Conservation (phyloP, 2,113 vertebrate genomes). For the Riparia riparia region DNA sequence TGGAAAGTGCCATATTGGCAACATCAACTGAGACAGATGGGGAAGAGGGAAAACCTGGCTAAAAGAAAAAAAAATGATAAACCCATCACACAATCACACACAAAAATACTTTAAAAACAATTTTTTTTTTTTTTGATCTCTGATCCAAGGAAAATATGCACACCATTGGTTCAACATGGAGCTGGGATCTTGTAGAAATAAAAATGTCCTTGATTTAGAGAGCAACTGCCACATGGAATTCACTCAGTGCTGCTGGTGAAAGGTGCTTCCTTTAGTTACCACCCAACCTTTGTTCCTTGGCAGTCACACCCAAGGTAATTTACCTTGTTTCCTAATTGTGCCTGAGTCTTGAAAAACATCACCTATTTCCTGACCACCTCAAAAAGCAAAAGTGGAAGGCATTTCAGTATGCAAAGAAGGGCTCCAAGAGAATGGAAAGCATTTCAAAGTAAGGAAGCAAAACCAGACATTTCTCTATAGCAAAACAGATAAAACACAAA, state of each 20-base stretch:
- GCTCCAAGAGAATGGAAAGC: neutral
- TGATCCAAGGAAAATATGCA: conserved; percentile 50
- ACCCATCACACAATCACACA: conserved; percentile 46
- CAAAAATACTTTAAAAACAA: conserved; percentile 60
- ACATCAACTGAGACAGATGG: conserved; percentile 65
- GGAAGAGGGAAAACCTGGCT: conserved; percentile 63
- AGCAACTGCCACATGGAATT: neutral
- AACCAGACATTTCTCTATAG: neutral
- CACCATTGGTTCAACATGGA: neutral
- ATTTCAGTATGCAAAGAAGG: neutral
- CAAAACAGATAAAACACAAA: neutral
- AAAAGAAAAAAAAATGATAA: conserved; percentile 51
- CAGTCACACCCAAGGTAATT: neutral
- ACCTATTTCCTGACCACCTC: neutral
- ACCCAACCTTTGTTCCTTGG: neutral
- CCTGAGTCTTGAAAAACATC: neutral
- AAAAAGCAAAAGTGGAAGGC: neutral
- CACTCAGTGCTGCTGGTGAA: neutral
- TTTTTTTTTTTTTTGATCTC: conserved; percentile 45
- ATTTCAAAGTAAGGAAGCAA: neutral
- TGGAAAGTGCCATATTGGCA: conserved; percentile 70
- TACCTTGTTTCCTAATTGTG: neutral
- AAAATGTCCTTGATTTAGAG: neutral
- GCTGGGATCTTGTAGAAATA: neutral
- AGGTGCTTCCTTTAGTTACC: neutral